A percentile compares a stretch with the other conserved stretches of the same genome.
Conservation (phyloP, 2,888 invertebrate species). For the Drosophila merina region DNA sequence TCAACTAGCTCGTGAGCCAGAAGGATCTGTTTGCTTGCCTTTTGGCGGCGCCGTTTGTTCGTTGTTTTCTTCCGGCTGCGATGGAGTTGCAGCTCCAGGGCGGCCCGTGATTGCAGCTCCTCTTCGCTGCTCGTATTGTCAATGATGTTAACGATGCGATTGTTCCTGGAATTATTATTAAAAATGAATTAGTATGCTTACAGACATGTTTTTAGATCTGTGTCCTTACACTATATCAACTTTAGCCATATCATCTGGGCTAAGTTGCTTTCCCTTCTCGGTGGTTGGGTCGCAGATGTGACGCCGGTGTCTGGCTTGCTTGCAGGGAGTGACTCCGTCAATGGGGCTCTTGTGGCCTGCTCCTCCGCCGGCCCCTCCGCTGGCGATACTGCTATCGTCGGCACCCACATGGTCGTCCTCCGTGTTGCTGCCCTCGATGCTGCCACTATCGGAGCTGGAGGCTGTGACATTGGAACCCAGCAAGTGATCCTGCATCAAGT, state of each 20-base stretch:
- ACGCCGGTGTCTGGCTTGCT: constrained; percentile 83
- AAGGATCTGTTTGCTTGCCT: constrained; percentile 77
- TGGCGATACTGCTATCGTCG: constrained; percentile 86
- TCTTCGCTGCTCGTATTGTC: constrained; percentile 83
- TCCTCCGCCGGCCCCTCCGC: constrained; percentile 62
- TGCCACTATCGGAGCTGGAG: constrained; percentile 91
- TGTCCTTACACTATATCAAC: constrained; percentile 77
- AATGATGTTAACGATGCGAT: constrained; percentile 82
- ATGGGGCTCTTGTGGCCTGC: constrained; percentile 83
- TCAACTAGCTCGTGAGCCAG: constrained; percentile 85
- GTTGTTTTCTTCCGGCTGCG: constrained; percentile 82
- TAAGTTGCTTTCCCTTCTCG: constrained; percentile 73
- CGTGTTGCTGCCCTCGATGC: constrained; percentile 91
- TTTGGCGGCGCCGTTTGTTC: constrained; percentile 82
- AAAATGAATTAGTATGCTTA: not conserved
- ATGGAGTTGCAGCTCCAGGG: constrained; percentile 78
- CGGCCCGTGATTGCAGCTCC: constrained; percentile 79
- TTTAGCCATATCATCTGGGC: constrained; percentile 75
- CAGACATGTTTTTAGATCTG: too few species aligned
- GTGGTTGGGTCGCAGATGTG: constrained; percentile 82
- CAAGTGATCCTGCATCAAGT: constrained; percentile 83
- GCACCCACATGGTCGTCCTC: constrained; percentile 88
- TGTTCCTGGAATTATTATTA: constrained; percentile 65
- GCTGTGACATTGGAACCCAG: constrained; percentile 84
- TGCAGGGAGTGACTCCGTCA: constrained; percentile 85